These are phyloP conservation scores for Sepiola atlantica DNA, from an alignment of 2,888 invertebrate genomes.

Conservation along the genomic window DNA sequence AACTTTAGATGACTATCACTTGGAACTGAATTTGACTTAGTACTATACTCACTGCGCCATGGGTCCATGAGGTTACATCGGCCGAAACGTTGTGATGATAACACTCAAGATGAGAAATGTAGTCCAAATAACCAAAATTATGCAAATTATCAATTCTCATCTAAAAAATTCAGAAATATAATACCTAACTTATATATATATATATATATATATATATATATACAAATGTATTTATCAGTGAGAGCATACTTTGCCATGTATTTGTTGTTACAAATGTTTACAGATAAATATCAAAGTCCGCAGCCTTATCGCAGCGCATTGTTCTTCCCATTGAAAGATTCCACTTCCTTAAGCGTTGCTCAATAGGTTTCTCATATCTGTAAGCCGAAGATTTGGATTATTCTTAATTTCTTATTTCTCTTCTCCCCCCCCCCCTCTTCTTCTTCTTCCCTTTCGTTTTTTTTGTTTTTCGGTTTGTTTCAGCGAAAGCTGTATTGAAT, in stretches of 20 bases:
- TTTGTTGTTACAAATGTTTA: slow-evolving; percentile 9
- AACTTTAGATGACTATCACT: too few relatives aligned
- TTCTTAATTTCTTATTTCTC: slow-evolving; percentile 32
- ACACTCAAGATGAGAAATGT: too few relatives aligned
- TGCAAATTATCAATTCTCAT: too few relatives aligned
- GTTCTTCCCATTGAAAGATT: neutral
- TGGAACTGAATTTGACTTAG: too few relatives aligned
- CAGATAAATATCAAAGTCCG: neutral
- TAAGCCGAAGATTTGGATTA: slow-evolving; percentile 7
- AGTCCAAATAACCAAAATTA: too few relatives aligned
- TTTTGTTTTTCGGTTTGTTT: neutral
- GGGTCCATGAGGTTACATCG: too few relatives aligned
- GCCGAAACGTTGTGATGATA: too few relatives aligned
- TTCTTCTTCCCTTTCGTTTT: neutral
- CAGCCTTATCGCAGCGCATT: neutral
- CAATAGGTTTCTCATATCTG: slow-evolving; percentile 13
- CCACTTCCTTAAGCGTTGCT: neutral
- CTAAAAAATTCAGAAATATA: too few relatives aligned
- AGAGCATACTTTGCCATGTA: neutral
- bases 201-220: neutral
- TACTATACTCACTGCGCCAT: too few relatives aligned
- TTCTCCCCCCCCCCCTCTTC: neutral
- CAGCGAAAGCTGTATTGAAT: neutral
- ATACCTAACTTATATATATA: neutral
- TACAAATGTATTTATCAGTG: too few relatives aligned